phyloP scores from a whole-genome alignment of 1,140 invertebrate genomes.

The Diploscapter pachys region DNA sequence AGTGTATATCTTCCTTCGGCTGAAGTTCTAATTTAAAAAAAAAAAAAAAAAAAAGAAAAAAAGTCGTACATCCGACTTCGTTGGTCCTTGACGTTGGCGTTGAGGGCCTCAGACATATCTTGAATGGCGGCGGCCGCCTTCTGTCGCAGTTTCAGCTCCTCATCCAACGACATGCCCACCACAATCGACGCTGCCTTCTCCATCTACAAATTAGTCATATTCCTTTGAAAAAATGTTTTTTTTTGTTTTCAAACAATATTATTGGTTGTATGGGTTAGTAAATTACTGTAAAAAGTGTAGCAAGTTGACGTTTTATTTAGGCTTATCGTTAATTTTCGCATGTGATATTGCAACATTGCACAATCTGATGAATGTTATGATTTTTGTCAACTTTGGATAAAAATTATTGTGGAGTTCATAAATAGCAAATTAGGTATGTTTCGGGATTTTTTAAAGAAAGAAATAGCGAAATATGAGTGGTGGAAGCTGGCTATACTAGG shows the following conservation, averaged over 20 bases:
- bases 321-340: neutral
- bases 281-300: neutral
- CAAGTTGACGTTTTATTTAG: neutral
- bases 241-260: neutral
- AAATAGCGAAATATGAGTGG: too few relatives aligned
- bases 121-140: slow-evolving; percentile 2
- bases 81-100: slow-evolving; percentile 5
- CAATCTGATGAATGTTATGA: too few relatives aligned
- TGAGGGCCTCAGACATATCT: slow-evolving; percentile 10
- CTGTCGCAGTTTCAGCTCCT: slow-evolving; percentile 13
- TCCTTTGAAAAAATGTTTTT: neutral
- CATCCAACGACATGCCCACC: neutral
- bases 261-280: slow-evolving; percentile 53
- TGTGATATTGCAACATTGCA: too few relatives aligned
- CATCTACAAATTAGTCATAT: slow-evolving; percentile 26
- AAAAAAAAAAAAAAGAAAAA: neutral
- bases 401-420: neutral
- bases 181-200: neutral
- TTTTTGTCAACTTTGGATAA: too few relatives aligned
- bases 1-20: slow-evolving; percentile 56
- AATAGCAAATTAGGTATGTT: too few relatives aligned
- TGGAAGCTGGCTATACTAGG: too few relatives aligned
- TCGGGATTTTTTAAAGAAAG: too few relatives aligned
- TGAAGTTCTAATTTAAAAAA: neutral
- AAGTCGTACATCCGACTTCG: neutral